Evolutionary conservation across 2,113 vertebrate genomes (phyloP).

Genomic region (Pseudopipra pipra): DNA sequence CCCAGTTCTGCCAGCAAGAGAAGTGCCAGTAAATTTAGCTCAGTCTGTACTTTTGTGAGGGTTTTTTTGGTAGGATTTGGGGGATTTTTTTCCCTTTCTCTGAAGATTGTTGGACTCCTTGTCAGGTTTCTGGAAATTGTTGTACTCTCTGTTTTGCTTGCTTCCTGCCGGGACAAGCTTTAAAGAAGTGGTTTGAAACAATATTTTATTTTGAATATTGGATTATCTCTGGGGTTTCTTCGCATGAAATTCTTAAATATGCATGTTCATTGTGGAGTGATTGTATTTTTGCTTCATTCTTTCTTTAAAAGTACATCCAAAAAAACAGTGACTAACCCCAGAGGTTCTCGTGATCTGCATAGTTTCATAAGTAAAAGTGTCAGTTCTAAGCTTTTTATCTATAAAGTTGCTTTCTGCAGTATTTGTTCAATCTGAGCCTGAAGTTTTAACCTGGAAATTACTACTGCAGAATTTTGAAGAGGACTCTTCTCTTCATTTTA

Average conservation of each 20-base stretch:
- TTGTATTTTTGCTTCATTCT: constrained; percentile 33
- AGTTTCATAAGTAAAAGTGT: background rate
- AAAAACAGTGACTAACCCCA: background rate
- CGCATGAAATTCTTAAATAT: background rate
- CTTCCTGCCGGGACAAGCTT: constrained; percentile 36
- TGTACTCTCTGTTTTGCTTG: constrained; percentile 50
- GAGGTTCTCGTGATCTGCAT: background rate
- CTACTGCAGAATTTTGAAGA: background rate
- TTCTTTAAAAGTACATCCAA: constrained; percentile 37
- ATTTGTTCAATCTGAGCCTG: background rate
- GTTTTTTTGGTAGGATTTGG: background rate
- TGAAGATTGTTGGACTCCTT: background rate
- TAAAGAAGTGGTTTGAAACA: background rate
- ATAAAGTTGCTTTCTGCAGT: background rate
- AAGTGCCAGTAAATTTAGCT: constrained; percentile 43
- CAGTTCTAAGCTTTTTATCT: background rate
- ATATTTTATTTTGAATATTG: background rate
- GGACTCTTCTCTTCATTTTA: background rate
- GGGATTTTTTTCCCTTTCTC: background rate
- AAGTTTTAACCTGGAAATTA: background rate
- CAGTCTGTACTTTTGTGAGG: constrained; percentile 25
- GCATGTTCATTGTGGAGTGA: background rate
- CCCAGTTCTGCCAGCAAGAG: constrained; percentile 26
- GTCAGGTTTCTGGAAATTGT: background rate
- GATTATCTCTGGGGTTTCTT: background rate